Percentiles rank a stretch among this genome's conserved stretches.
Conservation (phyloP, 2,797 vertebrate genomes). For the Poecilia wingei region DNA sequence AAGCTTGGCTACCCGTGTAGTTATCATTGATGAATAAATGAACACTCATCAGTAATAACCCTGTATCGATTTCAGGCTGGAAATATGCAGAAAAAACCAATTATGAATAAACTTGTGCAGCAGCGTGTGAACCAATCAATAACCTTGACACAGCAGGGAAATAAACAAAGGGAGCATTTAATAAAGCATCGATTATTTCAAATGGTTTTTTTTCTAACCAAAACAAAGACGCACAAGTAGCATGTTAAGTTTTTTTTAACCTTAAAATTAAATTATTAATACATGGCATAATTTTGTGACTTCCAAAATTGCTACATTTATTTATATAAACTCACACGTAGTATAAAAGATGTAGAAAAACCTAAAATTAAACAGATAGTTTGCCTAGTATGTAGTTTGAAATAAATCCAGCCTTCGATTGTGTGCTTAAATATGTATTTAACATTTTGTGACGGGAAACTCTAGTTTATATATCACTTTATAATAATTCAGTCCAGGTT, state of each 20-base stretch:
- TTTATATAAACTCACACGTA: neutral
- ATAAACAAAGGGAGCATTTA: conserved; percentile 8
- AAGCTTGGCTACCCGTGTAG: neutral
- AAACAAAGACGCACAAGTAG: neutral
- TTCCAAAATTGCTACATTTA: neutral
- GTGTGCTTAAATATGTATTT: neutral
- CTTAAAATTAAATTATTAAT: neutral
- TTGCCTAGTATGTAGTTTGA: neutral
- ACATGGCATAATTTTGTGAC: neutral
- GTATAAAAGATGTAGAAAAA: neutral
- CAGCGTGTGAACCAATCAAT: neutral
- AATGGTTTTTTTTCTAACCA: neutral
- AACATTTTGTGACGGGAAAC: neutral
- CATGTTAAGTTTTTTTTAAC: neutral
- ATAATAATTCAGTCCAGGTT: neutral
- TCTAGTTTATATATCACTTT: neutral
- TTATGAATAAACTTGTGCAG: neutral
- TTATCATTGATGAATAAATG: neutral
- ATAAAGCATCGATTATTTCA: neutral
- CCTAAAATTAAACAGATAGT: neutral
- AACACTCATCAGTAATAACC: neutral
- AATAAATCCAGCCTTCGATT: neutral
- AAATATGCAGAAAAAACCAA: neutral
- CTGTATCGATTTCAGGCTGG: neutral
- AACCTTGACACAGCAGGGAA: neutral